These are phyloP conservation scores for Mustelus asterias DNA, from an alignment of 2,113 vertebrate genomes.

Conservation along the genomic window DNA sequence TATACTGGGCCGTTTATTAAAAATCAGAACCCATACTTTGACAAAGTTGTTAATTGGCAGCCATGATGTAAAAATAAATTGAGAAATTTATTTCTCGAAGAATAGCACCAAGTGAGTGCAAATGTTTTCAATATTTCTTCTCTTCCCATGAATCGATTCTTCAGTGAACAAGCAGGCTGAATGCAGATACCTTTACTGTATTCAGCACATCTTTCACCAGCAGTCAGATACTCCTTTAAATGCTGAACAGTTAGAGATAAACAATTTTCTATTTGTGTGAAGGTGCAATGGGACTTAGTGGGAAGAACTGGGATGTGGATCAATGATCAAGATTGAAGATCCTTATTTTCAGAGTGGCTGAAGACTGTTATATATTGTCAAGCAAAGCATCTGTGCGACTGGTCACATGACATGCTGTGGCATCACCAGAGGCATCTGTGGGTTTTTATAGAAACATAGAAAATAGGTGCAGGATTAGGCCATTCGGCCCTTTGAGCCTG, in stretches of 20 bases:
- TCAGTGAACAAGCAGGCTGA: not conserved
- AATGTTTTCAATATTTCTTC: not conserved
- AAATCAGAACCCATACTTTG: not conserved
- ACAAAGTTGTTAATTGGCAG: not conserved
- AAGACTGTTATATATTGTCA: too few species aligned
- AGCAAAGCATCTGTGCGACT: too few species aligned
- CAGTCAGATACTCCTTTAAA: not conserved
- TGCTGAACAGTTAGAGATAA: not conserved
- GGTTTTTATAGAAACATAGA: too few species aligned
- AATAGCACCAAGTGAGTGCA: not conserved
- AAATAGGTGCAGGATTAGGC: too few species aligned
- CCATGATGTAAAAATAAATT: not conserved
- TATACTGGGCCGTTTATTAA: not conserved
- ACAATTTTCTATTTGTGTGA: not conserved
- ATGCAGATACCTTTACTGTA: not conserved
- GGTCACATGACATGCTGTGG: too few species aligned
- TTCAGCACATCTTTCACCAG: not conserved
- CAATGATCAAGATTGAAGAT: not conserved
- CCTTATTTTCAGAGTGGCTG: not conserved
- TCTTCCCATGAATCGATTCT: not conserved
- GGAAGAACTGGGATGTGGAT: not conserved
- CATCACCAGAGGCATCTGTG: too few species aligned
- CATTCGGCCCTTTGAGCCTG: too few species aligned
- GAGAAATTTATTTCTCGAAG: not conserved
- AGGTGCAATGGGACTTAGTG: not conserved